A percentile compares a stretch with the other conserved stretches of the same genome.
phyloP scores from a whole-genome alignment of 2,797 vertebrate species.

The Pachyuromys duprasi region DNA sequence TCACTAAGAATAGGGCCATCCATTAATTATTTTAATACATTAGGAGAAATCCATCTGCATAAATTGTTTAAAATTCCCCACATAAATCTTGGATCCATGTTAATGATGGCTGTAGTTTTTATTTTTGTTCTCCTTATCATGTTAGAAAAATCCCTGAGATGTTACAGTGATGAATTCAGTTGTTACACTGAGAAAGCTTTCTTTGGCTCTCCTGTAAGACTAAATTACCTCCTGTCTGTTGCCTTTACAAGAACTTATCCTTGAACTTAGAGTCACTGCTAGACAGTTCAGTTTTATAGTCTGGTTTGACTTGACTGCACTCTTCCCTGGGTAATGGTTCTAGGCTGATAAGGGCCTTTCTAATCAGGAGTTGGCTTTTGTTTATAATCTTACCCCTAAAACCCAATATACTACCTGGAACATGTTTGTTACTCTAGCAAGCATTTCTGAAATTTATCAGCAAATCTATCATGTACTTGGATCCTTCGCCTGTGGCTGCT shows the following conservation, averaged over 20 bases:
- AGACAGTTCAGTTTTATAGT: constrained; percentile 35
- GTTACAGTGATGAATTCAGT: neutral
- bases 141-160: neutral
- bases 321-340: constrained; percentile 5
- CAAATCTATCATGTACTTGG: constrained; percentile 11
- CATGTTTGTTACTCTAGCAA: constrained; percentile 44
- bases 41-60: constrained; percentile 11
- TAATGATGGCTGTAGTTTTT: neutral
- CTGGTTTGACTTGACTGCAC: constrained; percentile 25
- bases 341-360: constrained; percentile 13
- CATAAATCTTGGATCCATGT: neutral
- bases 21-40: constrained; percentile 40
- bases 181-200: constrained; percentile 34
- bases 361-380: neutral
- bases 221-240: constrained; percentile 40
- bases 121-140: neutral
- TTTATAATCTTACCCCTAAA: constrained; percentile 45
- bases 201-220: constrained; percentile 23
- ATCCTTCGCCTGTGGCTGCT: neutral
- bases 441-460: constrained; percentile 53
- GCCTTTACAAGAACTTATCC: neutral
- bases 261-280: constrained; percentile 47
- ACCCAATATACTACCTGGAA: neutral
- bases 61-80: constrained; percentile 39
- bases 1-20: constrained; percentile 5